A percentile compares a stretch with the other conserved stretches of the same genome.
These are phyloP conservation scores for Eremobia ochroleuca DNA, from an alignment of 2,888 invertebrate species.

Conservation along the genomic window DNA sequence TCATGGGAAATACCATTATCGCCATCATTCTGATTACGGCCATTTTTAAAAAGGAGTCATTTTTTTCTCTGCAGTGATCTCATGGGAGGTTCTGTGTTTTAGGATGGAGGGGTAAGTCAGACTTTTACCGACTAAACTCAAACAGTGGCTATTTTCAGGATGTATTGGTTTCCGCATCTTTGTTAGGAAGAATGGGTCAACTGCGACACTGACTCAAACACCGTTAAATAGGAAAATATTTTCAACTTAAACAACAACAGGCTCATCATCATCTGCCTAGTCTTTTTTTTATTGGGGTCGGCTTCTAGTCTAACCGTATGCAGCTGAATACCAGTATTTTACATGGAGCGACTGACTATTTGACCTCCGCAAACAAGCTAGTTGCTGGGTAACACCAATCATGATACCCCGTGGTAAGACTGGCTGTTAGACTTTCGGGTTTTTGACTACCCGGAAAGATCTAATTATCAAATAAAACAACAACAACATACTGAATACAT, in stretches of 20 bases:
- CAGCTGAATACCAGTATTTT: background rate
- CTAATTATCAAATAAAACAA: background rate
- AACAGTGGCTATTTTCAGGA: background rate
- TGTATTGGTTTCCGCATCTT: background rate
- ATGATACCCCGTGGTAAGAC: background rate
- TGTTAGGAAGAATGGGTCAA: background rate
- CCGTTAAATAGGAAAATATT: background rate
- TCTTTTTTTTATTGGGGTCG: background rate
- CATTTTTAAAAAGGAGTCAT: slow-evolving; percentile 1
- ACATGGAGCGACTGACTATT: background rate
- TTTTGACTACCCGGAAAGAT: background rate
- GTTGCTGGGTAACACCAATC: background rate
- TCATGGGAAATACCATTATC: slow-evolving; percentile 10
- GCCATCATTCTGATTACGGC: background rate
- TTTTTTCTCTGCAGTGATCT: background rate
- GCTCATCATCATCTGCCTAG: background rate
- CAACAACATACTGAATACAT: background rate
- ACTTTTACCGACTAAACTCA: background rate
- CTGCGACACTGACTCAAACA: background rate
- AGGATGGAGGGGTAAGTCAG: background rate
- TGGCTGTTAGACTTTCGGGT: background rate
- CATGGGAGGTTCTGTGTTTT: background rate
- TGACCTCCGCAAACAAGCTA: no score
- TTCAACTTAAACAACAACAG: background rate
- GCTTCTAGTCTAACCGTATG: no score